Conservation (phyloP, 2,113 vertebrate species). For the Amazona guildingii region DNA sequence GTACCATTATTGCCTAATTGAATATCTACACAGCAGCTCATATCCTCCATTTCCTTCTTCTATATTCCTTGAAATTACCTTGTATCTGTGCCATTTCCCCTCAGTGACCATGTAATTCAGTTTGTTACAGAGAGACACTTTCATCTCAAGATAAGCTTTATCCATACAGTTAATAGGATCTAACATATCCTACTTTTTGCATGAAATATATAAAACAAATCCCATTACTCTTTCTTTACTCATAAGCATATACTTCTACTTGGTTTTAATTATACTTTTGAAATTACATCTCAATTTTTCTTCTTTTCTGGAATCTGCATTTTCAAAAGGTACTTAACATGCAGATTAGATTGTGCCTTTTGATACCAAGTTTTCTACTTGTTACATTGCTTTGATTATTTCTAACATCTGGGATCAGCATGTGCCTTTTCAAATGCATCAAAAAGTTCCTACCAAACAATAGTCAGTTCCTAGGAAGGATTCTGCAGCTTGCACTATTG, state of each 20-base stretch:
- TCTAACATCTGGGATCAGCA: constrained; percentile 57
- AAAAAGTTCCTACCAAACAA: constrained; percentile 17
- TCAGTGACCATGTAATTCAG: neutral
- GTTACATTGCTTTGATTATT: constrained; percentile 40
- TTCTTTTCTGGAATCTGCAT: neutral
- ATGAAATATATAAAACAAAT: neutral
- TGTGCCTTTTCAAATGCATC: constrained; percentile 13
- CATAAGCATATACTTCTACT: neutral
- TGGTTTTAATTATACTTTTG: neutral
- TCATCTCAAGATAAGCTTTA: constrained; percentile 52
- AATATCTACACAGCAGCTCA: neutral
- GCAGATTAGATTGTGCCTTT: neutral
- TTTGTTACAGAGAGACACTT: neutral
- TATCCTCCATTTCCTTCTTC: neutral
- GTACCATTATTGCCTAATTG: neutral
- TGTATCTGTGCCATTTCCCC: neutral
- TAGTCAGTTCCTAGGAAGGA: neutral
- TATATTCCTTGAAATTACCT: neutral
- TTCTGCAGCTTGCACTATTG: constrained; percentile 12
- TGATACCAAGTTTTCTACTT: neutral
- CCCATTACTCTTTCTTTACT: neutral
- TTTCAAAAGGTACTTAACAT: constrained; percentile 5
- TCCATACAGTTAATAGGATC: constrained; percentile 17
- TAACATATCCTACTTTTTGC: constrained; percentile 32
- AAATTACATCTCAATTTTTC: neutral